Evolutionary conservation across 2,113 vertebrate genomes (phyloP), one percentile per base, ranked within the genome.

Genomic region (Micromys minutus): DNA sequence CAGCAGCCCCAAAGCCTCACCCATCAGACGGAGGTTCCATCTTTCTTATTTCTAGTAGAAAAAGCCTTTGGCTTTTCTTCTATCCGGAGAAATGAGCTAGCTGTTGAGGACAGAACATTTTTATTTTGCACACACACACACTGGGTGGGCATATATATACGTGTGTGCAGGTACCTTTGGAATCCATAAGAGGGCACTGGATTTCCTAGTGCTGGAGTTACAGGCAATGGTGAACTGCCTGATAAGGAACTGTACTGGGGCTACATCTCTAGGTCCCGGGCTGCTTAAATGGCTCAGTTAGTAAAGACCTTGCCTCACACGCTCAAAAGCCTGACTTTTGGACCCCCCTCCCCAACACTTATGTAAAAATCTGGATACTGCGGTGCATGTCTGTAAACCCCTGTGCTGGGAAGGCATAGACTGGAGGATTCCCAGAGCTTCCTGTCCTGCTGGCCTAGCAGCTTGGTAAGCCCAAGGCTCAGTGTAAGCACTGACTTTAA

Each of bases 171-270:
- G 61, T 34, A 21, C 59, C 17, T 29, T 34, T 36, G 61, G 29
- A 36, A 57, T 47, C 42, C 83, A 65, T 17, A 65, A 61, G 59
- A 47, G 39, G 59, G 29, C 9, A 12, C 29, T 31, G 11, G 52
- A 36, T 24, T 57, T 34, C 52, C 77, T n/a, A 36, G 77, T 39
- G 5, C 29, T 47, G 29, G 42, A 47, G 59, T 65, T 47, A 65
- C 42, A 65, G 83, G 39, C 61, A 47, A 16, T 63, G 26, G 55
- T 39, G n/a, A 83, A 39, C 55, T 8, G 1, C 79, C 47, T 59
- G 55, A 26, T 0, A 2, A 7, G 10, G 10, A n/a, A n/a, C n/a
- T n/a, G n/a, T n/a, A n/a, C n/a, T n/a, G 0, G 42, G 17, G 17
- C 31, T 12, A 65, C 42, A 31, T 84, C 59, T 61, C 81, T n/a